Evolutionary conservation across 1,140 invertebrate species (phyloP), one percentile per base, ranked within the genome.

Genomic region (Zaprionus africanus): DNA sequence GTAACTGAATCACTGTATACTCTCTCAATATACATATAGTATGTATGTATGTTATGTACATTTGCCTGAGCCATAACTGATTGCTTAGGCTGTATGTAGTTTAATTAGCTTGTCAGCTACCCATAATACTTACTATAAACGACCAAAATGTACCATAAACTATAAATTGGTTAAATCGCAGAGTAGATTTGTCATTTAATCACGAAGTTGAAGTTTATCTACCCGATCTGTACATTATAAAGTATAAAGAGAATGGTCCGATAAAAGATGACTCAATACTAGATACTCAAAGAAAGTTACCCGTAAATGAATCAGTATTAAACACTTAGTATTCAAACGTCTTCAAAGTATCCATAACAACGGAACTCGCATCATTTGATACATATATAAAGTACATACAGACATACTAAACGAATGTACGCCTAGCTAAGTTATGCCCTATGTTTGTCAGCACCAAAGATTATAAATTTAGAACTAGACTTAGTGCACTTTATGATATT

Each of bases 31-130:
- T 31, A 51, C 17, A 51, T 12, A 28, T 15, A n/a, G 28, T 31
- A 31, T 31, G 28, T 31, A 31, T 31, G 28, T 31, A 31, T 31
- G 28, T 31, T 54, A 28, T 15, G 7, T 36, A 46, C 28, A 26
- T 43, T 51, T 17, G 31, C 28, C 13, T 79, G 56, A 81, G 71
- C 17, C 19, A 41, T 7, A n/a, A 49, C 26, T 53, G 24, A 5
- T 13, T 63, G 58, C 36, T 19, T 34, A 58, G 58, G 19, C 46
- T 62, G 38, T 46, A 68, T 64, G 53, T 70, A 61, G 19, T 22
- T 51, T 22, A 19, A 22, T 22, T 51, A 51, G 24, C 5, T 11
- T 19, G 43, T 4, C n/a, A 49, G 46, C 41, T 17, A 17, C n/a
- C 41, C 9, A 9, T 43, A 17, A 43, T 17, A 43, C n/a, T n/a